These are phyloP conservation scores for Talpa occidentalis DNA, from an alignment of 2,113 vertebrate genomes.

Conservation along the genomic window DNA sequence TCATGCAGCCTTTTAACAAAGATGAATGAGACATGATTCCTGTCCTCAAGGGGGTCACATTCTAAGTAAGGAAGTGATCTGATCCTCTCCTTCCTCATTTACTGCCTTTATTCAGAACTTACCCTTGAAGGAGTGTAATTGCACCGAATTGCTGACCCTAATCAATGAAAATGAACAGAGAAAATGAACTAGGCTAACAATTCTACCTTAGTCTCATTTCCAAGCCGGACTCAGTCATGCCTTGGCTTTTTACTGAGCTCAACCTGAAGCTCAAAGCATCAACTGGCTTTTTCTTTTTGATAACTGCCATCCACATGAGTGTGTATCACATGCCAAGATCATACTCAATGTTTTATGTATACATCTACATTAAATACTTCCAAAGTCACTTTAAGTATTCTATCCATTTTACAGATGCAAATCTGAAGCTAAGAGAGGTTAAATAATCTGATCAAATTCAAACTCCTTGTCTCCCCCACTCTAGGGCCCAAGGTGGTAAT, in stretches of 20 bases:
- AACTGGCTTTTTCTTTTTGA: background rate
- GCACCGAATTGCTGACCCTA: background rate
- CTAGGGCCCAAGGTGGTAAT: conserved; percentile 10
- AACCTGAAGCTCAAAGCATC: background rate
- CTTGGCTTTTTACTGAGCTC: conserved; percentile 2
- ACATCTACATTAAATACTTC: background rate
- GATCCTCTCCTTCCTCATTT: background rate
- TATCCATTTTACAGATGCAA: conserved; percentile 45
- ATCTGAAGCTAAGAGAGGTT: conserved; percentile 15
- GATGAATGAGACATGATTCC: background rate
- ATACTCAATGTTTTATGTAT: background rate
- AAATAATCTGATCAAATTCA: conserved; percentile 21
- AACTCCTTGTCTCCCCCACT: conserved; percentile 4
- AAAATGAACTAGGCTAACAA: conserved; percentile 7
- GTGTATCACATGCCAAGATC: background rate
- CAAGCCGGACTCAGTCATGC: background rate
- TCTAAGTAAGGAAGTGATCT: background rate
- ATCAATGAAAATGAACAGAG: conserved; percentile 28
- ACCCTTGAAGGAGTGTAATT: background rate
- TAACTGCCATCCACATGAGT: conserved; percentile 22
- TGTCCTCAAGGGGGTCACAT: background rate
- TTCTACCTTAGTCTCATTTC: background rate
- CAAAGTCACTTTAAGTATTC: background rate
- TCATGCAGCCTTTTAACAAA: conserved; percentile 44
- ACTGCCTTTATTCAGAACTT: conserved; percentile 38